Conservation (phyloP, 2,888 invertebrate genomes). For the Tenthredo notha region DNA sequence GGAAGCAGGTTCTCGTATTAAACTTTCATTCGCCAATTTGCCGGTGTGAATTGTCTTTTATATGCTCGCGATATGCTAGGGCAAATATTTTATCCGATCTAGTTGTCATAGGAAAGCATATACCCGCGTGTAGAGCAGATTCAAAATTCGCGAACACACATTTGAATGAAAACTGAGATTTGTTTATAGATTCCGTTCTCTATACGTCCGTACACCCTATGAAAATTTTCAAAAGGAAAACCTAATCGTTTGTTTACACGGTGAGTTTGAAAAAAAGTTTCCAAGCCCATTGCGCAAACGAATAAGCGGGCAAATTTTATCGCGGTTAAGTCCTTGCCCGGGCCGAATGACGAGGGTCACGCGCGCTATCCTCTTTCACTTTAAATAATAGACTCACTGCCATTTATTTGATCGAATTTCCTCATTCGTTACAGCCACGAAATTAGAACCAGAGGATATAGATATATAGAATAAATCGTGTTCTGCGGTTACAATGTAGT, state of each 20-base stretch:
- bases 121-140: background rate
- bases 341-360: conserved; percentile 18
- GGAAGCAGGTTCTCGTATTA: conserved; percentile 9
- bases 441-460: background rate
- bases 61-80: background rate
- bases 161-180: no score
- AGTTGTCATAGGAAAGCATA: background rate
- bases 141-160: background rate
- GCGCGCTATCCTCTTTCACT: conserved; percentile 35
- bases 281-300: background rate
- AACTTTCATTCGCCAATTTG: conserved; percentile 37
- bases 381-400: background rate
- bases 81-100: background rate
- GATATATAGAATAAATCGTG: background rate
- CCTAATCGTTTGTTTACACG: background rate
- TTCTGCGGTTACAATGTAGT: background rate
- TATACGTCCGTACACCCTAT: no score
- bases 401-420: background rate
- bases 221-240: background rate
- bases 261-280: background rate
- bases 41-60: background rate
- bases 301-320: conserved; percentile 8
- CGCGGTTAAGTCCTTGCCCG: conserved; percentile 26
- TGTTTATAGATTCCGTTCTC: no score
- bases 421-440: background rate